Conservation (phyloP, 2,797 vertebrate genomes). For the Macropus fuliginosus region DNA sequence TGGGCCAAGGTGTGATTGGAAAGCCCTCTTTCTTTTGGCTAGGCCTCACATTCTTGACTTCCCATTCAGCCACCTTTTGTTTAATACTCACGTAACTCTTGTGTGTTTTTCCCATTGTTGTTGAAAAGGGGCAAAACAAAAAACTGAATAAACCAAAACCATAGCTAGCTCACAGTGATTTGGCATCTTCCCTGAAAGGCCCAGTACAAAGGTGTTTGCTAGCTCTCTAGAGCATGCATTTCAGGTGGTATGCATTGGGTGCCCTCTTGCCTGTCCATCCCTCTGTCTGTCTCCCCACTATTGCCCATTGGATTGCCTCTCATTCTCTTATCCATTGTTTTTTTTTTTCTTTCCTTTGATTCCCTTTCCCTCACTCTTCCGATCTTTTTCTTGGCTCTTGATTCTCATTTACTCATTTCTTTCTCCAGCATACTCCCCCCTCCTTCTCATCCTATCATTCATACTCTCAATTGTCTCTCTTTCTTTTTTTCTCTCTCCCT, state of each 20-base stretch:
- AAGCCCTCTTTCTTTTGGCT: background rate
- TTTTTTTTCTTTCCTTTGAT: background rate
- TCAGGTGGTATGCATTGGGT: conserved; percentile 22
- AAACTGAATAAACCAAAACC: conserved; percentile 82
- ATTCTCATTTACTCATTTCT: background rate
- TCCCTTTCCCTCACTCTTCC: conserved; percentile 57
- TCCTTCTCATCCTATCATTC: background rate
- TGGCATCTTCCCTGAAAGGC: conserved; percentile 37
- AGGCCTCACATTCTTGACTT: background rate
- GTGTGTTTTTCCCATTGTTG: conserved; percentile 79
- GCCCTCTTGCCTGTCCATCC: conserved; percentile 32
- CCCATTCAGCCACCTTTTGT: conserved; percentile 79
- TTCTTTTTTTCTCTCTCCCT: background rate
- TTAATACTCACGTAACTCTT: conserved; percentile 83
- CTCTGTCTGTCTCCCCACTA: background rate
- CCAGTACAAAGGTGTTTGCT: conserved; percentile 72
- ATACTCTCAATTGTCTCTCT: conserved; percentile 9
- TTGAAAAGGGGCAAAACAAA: conserved; percentile 78
- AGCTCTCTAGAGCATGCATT: background rate
- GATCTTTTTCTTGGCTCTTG: background rate
- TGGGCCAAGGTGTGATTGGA: background rate
- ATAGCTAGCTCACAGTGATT: conserved; percentile 78
- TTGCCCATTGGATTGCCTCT: too few species aligned
- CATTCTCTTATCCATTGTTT: background rate
- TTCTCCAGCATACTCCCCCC: background rate